Evolutionary conservation across 2,888 invertebrate genomes (phyloP).

Genomic region (Pristionchus fissidentatus): DNA sequence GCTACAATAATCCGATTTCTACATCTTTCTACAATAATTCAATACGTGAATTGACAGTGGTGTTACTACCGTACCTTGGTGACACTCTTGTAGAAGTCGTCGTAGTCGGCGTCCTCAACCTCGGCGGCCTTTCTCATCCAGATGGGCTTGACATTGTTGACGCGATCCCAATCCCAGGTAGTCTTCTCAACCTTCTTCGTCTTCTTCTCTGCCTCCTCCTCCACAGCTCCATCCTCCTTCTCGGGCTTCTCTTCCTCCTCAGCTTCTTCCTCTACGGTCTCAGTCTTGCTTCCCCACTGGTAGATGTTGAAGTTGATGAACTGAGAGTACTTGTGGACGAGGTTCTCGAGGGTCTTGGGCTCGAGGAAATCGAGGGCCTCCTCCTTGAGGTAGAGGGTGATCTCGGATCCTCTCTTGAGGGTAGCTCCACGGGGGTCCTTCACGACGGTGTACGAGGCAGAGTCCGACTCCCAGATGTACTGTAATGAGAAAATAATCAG

Average conservation of each 20-base stretch:
- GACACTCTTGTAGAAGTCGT: constrained; percentile 93
- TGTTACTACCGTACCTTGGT: constrained; percentile 81
- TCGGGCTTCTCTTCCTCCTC: constrained; percentile 79
- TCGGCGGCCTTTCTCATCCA: constrained; percentile 89
- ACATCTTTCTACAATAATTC: not conserved
- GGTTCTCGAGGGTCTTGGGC: constrained; percentile 88
- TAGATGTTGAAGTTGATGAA: constrained; percentile 99
- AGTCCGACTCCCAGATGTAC: constrained; percentile 98
- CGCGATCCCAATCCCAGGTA: constrained; percentile 96
- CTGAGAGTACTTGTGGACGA: constrained; percentile 96
- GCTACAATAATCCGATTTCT: not conserved
- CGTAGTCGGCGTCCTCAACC: constrained; percentile 83
- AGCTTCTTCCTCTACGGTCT: constrained; percentile 79
- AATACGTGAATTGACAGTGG: not conserved
- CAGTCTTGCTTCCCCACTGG: constrained; percentile 80
- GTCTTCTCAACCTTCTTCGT: constrained; percentile 84
- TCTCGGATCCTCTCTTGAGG: constrained; percentile 87
- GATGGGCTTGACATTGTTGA: constrained; percentile 97
- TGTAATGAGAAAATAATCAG: not conserved
- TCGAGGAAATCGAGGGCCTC: constrained; percentile 97
- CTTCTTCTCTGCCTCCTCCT: constrained; percentile 71
- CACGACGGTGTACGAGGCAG: constrained; percentile 88
- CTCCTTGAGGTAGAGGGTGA: constrained; percentile 91
- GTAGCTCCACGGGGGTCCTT: constrained; percentile 93
- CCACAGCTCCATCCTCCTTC: constrained; percentile 73